Base-by-base conservation (phyloP, 2,113 vertebrate genomes). In the Strigops habroptila region DNA sequence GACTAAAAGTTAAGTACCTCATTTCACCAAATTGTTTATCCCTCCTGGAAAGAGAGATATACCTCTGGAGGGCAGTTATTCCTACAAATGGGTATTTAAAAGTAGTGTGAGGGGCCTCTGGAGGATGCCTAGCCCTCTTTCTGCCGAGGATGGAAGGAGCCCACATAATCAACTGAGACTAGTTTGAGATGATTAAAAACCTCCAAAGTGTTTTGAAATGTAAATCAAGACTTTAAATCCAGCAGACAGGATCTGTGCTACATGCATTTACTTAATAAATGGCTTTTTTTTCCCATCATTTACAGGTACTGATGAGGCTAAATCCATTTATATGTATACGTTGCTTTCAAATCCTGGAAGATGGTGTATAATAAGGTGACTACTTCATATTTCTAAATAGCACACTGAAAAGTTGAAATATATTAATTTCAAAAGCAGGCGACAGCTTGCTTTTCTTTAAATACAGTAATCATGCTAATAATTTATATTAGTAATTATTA, bases 171-270 rank as follows among this genome's bases (percentile, higher is more conserved):
- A 93, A 7, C 10, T 9, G 30, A 78, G 52, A 81, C 64, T 83
- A 81, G 64, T 75, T 49, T 70, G 91, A 81, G 64, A 78, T 91
- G n/a, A 94, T 91, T 93, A 89, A 96, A 75, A 96, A 71, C 48
- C 78, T 64, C 65, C 48, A 68, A 88, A 89, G 51, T 82, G 69
- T 90, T 95, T 94, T 91, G 89, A 94, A 95, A 95, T 82, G 67
- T 82, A 97, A 95, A 97, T 85, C 78, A 90, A 94, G 90, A 85
- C 60, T 70, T 94, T 80, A 86, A 95, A 97, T 80, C 80, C 39
- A 70, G 35, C 41, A 93, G 86, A 51, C 12, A 19, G 57, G 55
- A 88, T 74, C 73, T 80, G 76, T 24, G 69, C 37, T 76, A 62
- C 41, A 86, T 74, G 77, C 48, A 63, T 70, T 88, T 93, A 80